These are phyloP conservation scores for Lagria hirta DNA, from an alignment of 2,888 invertebrate genomes.

Conservation along the genomic window DNA sequence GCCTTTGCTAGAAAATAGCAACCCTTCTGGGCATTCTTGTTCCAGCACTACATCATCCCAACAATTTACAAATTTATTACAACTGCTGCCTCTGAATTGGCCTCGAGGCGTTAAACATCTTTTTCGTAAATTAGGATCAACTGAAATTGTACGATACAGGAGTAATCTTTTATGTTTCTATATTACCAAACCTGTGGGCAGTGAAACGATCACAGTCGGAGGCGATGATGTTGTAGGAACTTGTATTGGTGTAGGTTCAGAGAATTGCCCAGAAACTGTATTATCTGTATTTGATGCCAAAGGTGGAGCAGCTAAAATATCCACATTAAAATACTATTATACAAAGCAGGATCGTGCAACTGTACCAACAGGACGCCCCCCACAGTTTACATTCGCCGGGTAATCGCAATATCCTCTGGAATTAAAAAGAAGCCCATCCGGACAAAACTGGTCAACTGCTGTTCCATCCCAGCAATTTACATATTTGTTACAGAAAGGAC, in stretches of 20 bases:
- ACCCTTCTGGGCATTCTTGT: conserved; percentile 65
- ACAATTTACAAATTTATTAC: conserved; percentile 68
- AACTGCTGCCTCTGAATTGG: conserved; percentile 64
- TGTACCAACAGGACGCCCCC: conserved; percentile 53
- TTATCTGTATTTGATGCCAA: too few species aligned
- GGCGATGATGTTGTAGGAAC: conserved; percentile 17
- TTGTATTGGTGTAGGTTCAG: conserved; percentile 12
- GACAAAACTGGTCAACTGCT: conserved; percentile 67
- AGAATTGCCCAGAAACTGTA: too few species aligned
- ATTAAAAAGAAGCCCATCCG: conserved; percentile 61
- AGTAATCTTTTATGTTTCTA: too few species aligned
- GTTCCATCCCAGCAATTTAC: conserved; percentile 73
- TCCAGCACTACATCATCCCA: conserved; percentile 71
- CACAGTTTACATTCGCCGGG: conserved; percentile 64
- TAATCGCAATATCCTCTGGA: conserved; percentile 67
- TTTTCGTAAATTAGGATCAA: conserved; percentile 31
- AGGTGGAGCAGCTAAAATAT: too few species aligned
- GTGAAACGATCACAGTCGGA: conserved; percentile 19
- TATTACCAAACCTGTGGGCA: conserved; percentile 26
- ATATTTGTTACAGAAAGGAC: conserved; percentile 63
- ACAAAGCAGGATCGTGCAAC: too few species aligned
- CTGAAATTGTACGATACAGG: too few species aligned
- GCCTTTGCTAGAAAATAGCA: conserved; percentile 60
- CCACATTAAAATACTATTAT: too few species aligned
- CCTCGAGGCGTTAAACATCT: conserved; percentile 58